Percentiles rank a stretch among this genome's conserved stretches.
phyloP scores from a whole-genome alignment of 2,888 invertebrate genomes.

The Harpalus rufipes region DNA sequence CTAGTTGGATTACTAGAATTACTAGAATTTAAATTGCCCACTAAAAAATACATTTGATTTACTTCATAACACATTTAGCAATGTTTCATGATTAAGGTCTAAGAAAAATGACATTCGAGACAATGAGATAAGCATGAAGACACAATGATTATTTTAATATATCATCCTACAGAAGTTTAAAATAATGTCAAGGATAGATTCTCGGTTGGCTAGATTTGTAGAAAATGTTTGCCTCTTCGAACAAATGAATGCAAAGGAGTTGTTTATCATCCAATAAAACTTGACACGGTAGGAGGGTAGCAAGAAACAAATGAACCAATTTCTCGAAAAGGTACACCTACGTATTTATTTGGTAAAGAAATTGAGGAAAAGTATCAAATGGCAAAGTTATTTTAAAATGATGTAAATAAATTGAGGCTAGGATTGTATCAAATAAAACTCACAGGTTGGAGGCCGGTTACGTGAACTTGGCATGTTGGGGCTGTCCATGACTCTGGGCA shows the following conservation, averaged over 20 bases:
- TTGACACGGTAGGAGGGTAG: slow-evolving; percentile 7
- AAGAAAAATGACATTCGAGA: neutral
- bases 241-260: slow-evolving; percentile 5
- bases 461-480: slow-evolving; percentile 76
- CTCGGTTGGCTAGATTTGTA: neutral
- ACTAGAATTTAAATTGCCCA: slow-evolving; percentile 73
- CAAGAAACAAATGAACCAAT: neutral
- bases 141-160: neutral
- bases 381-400: slow-evolving; percentile 64
- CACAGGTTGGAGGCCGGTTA: slow-evolving; percentile 76
- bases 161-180: neutral
- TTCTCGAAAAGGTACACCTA: neutral
- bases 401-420: slow-evolving; percentile 67
- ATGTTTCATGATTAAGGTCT: neutral
- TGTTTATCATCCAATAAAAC: slow-evolving; percentile 17
- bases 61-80: neutral
- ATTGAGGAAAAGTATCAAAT: slow-evolving; percentile 7
- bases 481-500: slow-evolving; percentile 74
- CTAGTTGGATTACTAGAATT: slow-evolving; percentile 76
- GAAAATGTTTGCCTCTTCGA: neutral
- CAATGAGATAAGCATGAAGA: slow-evolving; percentile 15
- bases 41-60: slow-evolving; percentile 61
- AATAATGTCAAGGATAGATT: slow-evolving; percentile 2
- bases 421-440: slow-evolving; percentile 62
- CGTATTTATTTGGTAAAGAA: neutral